Conservation (phyloP, 30 jellyfish, hydroid and myxozoan genomes). For the Hydractinia echinata region DNA sequence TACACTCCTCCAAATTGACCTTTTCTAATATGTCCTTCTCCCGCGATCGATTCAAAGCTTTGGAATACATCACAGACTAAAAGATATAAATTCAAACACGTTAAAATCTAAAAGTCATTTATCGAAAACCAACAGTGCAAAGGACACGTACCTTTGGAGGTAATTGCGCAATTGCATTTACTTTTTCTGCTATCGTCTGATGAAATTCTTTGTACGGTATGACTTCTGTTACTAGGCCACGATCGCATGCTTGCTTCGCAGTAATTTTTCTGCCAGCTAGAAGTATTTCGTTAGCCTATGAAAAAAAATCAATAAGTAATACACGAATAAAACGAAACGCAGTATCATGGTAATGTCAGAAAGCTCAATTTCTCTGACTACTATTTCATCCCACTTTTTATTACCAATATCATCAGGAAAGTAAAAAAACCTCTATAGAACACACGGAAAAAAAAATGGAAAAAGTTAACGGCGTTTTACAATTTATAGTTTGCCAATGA, state of each 20-base stretch:
- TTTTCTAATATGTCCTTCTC: constrained; percentile 55
- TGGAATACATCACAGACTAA: constrained; percentile 74
- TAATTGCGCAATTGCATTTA: constrained; percentile 51
- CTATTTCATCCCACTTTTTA: too few relatives aligned
- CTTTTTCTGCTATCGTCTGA: constrained; percentile 43
- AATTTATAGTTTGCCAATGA: too few relatives aligned
- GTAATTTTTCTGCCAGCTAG: constrained; percentile 78
- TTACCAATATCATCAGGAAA: too few relatives aligned
- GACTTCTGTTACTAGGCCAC: constrained; percentile 83
- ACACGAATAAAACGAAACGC: neutral
- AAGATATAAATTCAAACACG: constrained; percentile 1
- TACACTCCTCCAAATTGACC: constrained; percentile 82
- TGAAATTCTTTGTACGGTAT: constrained; percentile 57
- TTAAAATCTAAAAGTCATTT: neutral
- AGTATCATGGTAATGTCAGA: neutral
- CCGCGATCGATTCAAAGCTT: constrained; percentile 77
- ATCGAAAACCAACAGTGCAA: neutral
- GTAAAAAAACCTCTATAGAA: too few relatives aligned
- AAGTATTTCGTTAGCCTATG: constrained; percentile 80
- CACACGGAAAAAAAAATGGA: too few relatives aligned
- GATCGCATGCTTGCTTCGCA: constrained; percentile 77
- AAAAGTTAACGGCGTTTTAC: too few relatives aligned
- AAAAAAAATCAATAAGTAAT: neutral
- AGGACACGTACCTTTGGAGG: constrained; percentile 76
- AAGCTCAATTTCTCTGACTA: too few relatives aligned